Base-by-base conservation (phyloP, 2,888 invertebrate species). In the Cynaeus angustus region DNA sequence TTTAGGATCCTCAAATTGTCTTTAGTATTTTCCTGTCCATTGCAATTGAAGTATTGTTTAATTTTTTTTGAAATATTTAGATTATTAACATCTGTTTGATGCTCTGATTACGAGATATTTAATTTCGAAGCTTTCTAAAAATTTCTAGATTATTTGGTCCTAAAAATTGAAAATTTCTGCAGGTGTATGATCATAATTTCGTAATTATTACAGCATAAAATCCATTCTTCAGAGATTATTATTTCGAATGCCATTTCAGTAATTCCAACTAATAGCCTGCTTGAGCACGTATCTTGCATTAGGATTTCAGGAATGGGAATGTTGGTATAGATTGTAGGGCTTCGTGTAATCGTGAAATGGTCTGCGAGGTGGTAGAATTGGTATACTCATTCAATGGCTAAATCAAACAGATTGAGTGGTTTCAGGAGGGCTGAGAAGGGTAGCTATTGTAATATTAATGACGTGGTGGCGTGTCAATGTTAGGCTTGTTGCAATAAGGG, bases 301-400 rank as follows among this genome's bases (percentile, higher is more conserved):
- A 10, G 48, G 26, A 50, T 28, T 21, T 21, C 26, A 50, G 10
- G 26, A 50, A 28, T n/a, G 28, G 26, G 12, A 46, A 13, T 46
- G 46, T 46, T 46, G 30, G 30, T 50, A n/a, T n/a, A 28, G 30
- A 6, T 53, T 13, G 14, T 33, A 2, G 41, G 12, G 12, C 12
- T 41, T 10, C 28, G 10, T 26, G 28, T 28, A 50, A 12, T 28
- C 4, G 13, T 53, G 7, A 48, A 67, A 28, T 66, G 13, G 59
- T 16, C 13, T 37, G 7, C 46, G 58, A 30, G 55, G 72, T 71
- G 71, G 68, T 66, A 68, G 66, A 71, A 61, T 68, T 41, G 66
- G 72, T 48, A 55, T 66, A 66, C 28, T 50, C 50, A 48, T 41
- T 62, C 62, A 26, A 14, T 26, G 21, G 52, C 14, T 41, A 62